phyloP scores from a whole-genome alignment of 2,797 vertebrate genomes.

The Hephaestus fuliginosus region DNA sequence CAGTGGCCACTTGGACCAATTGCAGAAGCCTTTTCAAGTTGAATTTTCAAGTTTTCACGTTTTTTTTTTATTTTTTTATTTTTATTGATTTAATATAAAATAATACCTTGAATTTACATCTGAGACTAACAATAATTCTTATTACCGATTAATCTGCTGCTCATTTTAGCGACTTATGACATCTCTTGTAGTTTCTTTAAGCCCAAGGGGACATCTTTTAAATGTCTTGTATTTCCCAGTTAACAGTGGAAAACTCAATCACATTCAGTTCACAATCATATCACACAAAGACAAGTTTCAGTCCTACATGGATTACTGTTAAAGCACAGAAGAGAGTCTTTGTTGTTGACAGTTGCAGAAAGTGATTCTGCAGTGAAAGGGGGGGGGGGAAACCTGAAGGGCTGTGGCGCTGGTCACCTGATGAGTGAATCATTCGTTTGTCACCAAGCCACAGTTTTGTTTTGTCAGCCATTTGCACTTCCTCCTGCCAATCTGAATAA shows the following conservation, averaged over 20 bases:
- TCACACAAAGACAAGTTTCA: neutral
- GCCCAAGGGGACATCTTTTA: neutral
- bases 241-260: too few relatives aligned
- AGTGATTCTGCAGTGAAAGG: neutral
- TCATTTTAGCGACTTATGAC: neutral
- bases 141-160: neutral
- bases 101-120: too few relatives aligned
- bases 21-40: neutral
- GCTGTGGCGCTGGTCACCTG: slow-evolving; percentile 15
- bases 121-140: neutral
- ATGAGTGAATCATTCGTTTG: slow-evolving; percentile 29
- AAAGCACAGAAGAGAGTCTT: too few relatives aligned
- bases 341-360: neutral
- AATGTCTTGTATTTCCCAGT: neutral
- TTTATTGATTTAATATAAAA: neutral
- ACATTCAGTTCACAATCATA: neutral
- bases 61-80: too few relatives aligned
- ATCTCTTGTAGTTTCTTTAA: neutral
- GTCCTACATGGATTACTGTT: neutral
- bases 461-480: slow-evolving; percentile 54
- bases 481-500: slow-evolving; percentile 16
- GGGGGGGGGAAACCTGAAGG: neutral
- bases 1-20: neutral
- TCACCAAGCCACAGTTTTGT: neutral
- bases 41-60: neutral